Evolutionary conservation across 2,113 vertebrate genomes (phyloP).

Genomic region (Trichomycterus rosablanca): DNA sequence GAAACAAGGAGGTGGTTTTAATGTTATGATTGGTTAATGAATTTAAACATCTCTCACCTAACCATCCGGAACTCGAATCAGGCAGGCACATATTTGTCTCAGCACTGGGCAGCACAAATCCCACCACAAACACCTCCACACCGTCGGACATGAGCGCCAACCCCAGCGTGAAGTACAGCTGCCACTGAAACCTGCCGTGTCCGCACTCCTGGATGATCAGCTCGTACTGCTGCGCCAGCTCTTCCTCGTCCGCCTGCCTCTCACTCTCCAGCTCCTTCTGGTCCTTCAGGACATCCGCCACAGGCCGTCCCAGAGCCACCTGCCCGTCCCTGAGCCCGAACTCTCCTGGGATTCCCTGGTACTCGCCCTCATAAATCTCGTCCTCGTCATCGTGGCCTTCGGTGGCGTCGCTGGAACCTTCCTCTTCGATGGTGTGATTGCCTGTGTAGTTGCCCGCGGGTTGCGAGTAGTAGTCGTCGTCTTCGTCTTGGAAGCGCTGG

Average conservation of each 20-base stretch:
- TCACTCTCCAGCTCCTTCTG: constrained; percentile 82
- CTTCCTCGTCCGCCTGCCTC: constrained; percentile 90
- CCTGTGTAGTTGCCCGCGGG: constrained; percentile 51
- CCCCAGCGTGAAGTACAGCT: constrained; percentile 92
- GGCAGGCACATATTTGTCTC: constrained; percentile 96
- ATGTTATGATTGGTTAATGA: no score
- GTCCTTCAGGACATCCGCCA: constrained; percentile 76
- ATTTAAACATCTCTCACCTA: no score
- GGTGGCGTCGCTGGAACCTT: constrained; percentile 92
- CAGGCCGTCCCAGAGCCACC: constrained; percentile 69
- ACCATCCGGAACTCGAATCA: constrained; percentile 83
- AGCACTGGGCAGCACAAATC: constrained; percentile 94
- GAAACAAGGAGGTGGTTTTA: no score
- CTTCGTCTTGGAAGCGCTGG: constrained; percentile 81
- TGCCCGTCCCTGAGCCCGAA: constrained; percentile 72
- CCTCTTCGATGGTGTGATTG: constrained; percentile 78
- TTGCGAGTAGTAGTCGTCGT: constrained; percentile 70
- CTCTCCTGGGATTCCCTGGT: constrained; percentile 87
- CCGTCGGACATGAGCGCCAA: constrained; percentile 97
- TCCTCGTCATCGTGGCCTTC: constrained; percentile 98
- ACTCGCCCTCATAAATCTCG: constrained; percentile 97
- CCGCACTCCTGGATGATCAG: constrained; percentile 97
- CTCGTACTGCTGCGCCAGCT: constrained; percentile 96
- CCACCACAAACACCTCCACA: constrained; percentile 95
- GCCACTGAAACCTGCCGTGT: constrained; percentile 95